These are phyloP conservation scores for Serrognathus titanus DNA, from an alignment of 2,888 invertebrate species.

Conservation along the genomic window DNA sequence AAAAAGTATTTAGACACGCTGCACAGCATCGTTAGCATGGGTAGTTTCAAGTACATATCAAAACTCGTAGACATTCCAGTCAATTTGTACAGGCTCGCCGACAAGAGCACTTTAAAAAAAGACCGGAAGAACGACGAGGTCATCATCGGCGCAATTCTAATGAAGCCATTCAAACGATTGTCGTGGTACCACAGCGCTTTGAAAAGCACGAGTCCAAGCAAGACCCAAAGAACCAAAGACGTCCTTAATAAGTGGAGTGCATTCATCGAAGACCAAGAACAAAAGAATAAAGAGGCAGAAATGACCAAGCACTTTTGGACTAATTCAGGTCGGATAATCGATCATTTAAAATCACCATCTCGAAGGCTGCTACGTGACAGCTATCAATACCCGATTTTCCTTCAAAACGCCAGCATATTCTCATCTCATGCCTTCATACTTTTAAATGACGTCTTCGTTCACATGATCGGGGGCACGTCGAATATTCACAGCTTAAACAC, in stretches of 20 bases:
- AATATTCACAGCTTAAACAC: slow-evolving; percentile 67
- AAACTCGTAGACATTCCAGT: slow-evolving; percentile 60
- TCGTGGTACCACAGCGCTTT: slow-evolving; percentile 57
- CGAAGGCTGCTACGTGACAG: slow-evolving; percentile 79
- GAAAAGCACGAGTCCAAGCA: slow-evolving; percentile 47
- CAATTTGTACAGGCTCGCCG: slow-evolving; percentile 39
- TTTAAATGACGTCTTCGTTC: slow-evolving; percentile 77
- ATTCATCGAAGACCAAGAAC: slow-evolving; percentile 62
- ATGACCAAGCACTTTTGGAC: slow-evolving; percentile 73
- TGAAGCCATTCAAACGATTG: slow-evolving; percentile 60
- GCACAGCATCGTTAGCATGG: slow-evolving; percentile 70
- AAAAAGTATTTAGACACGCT: slow-evolving; percentile 67
- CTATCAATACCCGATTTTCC: slow-evolving; percentile 63
- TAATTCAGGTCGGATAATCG: slow-evolving; percentile 61
- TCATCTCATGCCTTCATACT: slow-evolving; percentile 78
- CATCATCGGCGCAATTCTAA: slow-evolving; percentile 58
- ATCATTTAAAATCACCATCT: slow-evolving; percentile 60
- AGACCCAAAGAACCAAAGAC: slow-evolving; percentile 56
- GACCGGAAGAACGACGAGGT: slow-evolving; percentile 54
- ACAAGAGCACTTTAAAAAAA: slow-evolving; percentile 34
- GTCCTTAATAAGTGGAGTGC: slow-evolving; percentile 60
- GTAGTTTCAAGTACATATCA: slow-evolving; percentile 66
- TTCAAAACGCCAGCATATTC: slow-evolving; percentile 70
- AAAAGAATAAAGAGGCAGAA: slow-evolving; percentile 63
- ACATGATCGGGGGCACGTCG: slow-evolving; percentile 65